These are phyloP conservation scores for Epizoanthus illoricatus DNA, from an alignment of 92 coral and sea anemone species.

Conservation along the genomic window DNA sequence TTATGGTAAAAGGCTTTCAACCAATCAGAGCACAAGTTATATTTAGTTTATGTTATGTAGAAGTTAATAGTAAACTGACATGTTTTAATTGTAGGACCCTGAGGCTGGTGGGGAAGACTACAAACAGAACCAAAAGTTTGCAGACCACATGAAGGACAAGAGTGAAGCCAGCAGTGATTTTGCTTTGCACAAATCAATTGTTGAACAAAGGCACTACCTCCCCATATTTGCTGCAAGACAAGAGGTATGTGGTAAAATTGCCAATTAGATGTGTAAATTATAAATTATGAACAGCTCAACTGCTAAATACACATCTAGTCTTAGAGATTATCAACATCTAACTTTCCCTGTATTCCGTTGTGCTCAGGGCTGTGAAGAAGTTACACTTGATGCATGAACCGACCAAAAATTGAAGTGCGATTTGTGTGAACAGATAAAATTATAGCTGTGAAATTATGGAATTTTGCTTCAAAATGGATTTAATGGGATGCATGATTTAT, in stretches of 20 bases:
- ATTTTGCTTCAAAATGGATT: too few species aligned
- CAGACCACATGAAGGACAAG: conserved; percentile 91
- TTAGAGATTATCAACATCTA: too few species aligned
- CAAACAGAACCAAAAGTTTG: conserved; percentile 90
- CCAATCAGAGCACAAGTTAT: too few species aligned
- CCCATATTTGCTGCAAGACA: conserved; percentile 96
- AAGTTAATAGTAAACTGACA: not conserved
- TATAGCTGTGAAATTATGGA: too few species aligned
- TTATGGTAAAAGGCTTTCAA: too few species aligned
- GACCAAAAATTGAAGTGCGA: too few species aligned
- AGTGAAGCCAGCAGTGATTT: conserved; percentile 92
- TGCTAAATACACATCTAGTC: not conserved
- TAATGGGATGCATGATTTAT: too few species aligned
- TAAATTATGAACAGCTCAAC: not conserved
- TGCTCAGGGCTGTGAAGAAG: too few species aligned
- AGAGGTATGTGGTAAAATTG: conserved; percentile 55
- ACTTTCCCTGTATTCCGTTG: too few species aligned
- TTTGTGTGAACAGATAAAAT: too few species aligned
- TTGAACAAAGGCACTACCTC: conserved; percentile 84
- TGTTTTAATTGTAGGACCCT: conserved; percentile 51
- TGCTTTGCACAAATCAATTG: conserved; percentile 83
- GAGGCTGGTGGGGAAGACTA: conserved; percentile 70
- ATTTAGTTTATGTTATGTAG: too few species aligned
- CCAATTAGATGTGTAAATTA: not conserved
- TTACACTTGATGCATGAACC: too few species aligned